Base-by-base conservation (phyloP, 2,113 vertebrate species). In the Labeo catla region DNA sequence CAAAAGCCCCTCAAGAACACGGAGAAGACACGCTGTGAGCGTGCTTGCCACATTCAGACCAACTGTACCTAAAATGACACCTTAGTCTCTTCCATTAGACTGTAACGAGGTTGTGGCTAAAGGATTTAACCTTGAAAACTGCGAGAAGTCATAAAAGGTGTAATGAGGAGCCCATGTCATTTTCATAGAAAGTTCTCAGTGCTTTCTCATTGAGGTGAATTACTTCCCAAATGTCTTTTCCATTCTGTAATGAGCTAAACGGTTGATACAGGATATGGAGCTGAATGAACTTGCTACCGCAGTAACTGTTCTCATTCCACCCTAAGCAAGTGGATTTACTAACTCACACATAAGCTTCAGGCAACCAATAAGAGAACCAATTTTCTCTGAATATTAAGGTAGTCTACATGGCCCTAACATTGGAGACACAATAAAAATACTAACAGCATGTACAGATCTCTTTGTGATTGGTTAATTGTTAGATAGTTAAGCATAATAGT, bases 71-170 rank as follows among this genome's bases (percentile, higher is more conserved):
- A 88, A 91, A 90, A 89, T 88, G 61, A 76, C 86, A 23, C 70
- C 86, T 79, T 78, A 89, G 85, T 92, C 88, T 91, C 89, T 89
- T 90, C 90, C 87, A 92, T 93, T 93, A 93, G 90, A 91, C 90
- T 92, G 91, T 90, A 84, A 91, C 89, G 89, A 91, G 88, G 84
- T 86, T 91, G 86, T 13, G 13, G 50, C 88, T 89, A 45, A 86
- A 90, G 83, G 90, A 91, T 90, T 91, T 92, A 92, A 95, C 93
- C 93, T 93, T 94, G 90, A 93, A 93, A 95, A 93, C 88, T 92
- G 90, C 89, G 92, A 89, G 90, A 90, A 91, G 91, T 95, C 92
- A 94, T 94, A 94, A 93, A 94, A 93, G 92, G 91, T 81, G 87
- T 93, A 90, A 91, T 91, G 88, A 90, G 89, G 90, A 89, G 87